Percentiles rank a stretch among this genome's conserved stretches.
phyloP scores from a whole-genome alignment of 2,797 vertebrate species.

The Novumbra hubbsi region DNA sequence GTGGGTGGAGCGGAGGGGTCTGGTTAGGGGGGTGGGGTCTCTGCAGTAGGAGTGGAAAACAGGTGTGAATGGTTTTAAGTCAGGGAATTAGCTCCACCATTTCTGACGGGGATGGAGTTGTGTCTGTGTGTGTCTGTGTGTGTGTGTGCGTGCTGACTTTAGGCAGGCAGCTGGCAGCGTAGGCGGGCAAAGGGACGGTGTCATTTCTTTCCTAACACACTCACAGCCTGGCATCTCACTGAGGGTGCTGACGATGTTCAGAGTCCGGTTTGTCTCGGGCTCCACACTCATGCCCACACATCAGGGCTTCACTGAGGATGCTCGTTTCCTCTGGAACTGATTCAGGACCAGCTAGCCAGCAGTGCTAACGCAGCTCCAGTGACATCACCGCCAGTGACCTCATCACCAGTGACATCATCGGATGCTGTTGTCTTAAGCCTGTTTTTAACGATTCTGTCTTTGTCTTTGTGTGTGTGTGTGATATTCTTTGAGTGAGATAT shows the following conservation, averaged over 20 bases:
- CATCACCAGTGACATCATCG: too few relatives aligned
- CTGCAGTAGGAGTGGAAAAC: background rate
- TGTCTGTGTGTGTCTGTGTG: constrained; percentile 6
- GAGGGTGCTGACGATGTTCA: background rate
- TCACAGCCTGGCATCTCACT: background rate
- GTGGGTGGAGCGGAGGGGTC: constrained; percentile 5
- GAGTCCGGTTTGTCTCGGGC: background rate
- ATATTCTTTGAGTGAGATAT: too few relatives aligned
- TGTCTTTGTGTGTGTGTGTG: background rate
- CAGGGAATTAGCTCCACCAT: constrained; percentile 15
- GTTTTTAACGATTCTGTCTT: background rate
- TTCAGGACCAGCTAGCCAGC: background rate
- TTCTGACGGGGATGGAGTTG: constrained; percentile 6
- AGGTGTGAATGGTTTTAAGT: constrained; percentile 35
- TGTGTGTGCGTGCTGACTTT: background rate
- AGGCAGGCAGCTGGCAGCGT: constrained; percentile 11
- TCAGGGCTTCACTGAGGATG: too few relatives aligned
- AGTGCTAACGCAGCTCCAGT: background rate
- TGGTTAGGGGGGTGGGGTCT: too few relatives aligned
- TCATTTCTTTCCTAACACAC: background rate
- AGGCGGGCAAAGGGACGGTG: background rate
- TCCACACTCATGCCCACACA: background rate
- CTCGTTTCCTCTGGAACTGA: background rate
- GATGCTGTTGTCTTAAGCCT: background rate
- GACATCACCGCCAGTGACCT: too few relatives aligned